Conservation (phyloP, 2,113 vertebrate genomes). For the Cnemophilus loriae region DNA sequence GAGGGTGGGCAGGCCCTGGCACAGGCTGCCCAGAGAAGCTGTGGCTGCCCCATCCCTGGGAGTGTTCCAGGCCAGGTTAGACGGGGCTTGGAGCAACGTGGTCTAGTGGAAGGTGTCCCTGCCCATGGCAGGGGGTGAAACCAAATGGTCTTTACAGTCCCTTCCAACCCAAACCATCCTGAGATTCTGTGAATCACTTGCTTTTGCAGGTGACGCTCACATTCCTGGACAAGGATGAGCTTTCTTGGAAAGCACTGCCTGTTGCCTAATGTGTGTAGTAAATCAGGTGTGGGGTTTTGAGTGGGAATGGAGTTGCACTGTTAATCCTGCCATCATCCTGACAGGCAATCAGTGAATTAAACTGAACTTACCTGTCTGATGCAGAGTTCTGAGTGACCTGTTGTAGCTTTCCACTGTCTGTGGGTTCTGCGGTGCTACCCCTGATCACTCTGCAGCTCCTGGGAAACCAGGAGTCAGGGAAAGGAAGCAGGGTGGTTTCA, state of each 20-base stretch:
- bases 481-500: neutral
- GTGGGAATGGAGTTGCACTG: neutral
- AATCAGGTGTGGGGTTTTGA: neutral
- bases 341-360: neutral
- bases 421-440: neutral
- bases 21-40: neutral
- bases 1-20: neutral
- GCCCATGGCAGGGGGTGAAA: neutral
- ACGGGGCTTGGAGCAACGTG: accelerated
- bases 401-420: neutral
- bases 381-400: neutral
- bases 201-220: neutral
- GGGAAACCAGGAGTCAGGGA: neutral
- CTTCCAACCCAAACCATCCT: neutral
- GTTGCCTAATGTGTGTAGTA: neutral
- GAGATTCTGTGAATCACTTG: neutral
- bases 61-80: neutral
- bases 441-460: neutral
- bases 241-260: neutral
- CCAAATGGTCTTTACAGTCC: neutral
- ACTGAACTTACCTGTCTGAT: neutral
- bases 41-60: neutral
- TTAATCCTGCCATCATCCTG: neutral
- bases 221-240: neutral
- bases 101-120: neutral